Percentiles rank a stretch among this genome's conserved stretches.
These are phyloP conservation scores for Ypsolopha scabrella DNA, from an alignment of 2,888 invertebrate genomes.

Conservation along the genomic window DNA sequence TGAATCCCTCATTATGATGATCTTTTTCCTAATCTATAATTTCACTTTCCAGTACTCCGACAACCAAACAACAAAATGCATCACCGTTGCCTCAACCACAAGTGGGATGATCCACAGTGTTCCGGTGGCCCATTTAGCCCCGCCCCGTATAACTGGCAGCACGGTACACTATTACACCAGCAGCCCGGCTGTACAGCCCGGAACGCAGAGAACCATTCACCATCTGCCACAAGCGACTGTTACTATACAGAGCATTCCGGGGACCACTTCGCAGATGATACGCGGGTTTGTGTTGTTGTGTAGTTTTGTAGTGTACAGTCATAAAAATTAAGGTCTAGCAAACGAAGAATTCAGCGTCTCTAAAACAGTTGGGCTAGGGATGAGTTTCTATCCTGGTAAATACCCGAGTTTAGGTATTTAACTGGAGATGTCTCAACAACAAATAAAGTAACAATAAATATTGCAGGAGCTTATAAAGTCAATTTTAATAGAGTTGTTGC, in stretches of 20 bases:
- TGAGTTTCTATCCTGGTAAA: too few relatives aligned
- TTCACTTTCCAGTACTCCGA: conserved; percentile 32
- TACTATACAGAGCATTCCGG: conserved; percentile 54
- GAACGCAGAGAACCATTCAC: conserved; percentile 34
- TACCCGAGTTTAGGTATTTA: too few relatives aligned
- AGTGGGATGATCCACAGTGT: conserved; percentile 60
- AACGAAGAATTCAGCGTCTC: too few relatives aligned
- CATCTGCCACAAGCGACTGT: conserved; percentile 50
- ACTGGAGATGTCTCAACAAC: too few relatives aligned
- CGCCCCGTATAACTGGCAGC: conserved; percentile 46
- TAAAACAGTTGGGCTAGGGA: too few relatives aligned
- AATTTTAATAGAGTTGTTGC: too few relatives aligned
- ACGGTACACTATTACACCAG: conserved; percentile 49
- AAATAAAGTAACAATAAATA: too few relatives aligned
- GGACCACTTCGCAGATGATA: conserved; percentile 48
- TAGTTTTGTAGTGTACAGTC: too few relatives aligned
- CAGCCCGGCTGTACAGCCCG: conserved; percentile 12
- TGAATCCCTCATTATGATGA: too few relatives aligned
- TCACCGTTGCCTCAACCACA: conserved; percentile 58
- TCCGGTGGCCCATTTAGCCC: conserved; percentile 49
- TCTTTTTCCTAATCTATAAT: background rate
- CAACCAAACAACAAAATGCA: conserved; percentile 48
- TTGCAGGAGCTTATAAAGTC: too few relatives aligned
- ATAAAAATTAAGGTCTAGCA: too few relatives aligned
- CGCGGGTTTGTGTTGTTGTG: conserved; percentile 34